Base-by-base conservation (phyloP, 2,113 vertebrate genomes). In the Stercorarius parasiticus region DNA sequence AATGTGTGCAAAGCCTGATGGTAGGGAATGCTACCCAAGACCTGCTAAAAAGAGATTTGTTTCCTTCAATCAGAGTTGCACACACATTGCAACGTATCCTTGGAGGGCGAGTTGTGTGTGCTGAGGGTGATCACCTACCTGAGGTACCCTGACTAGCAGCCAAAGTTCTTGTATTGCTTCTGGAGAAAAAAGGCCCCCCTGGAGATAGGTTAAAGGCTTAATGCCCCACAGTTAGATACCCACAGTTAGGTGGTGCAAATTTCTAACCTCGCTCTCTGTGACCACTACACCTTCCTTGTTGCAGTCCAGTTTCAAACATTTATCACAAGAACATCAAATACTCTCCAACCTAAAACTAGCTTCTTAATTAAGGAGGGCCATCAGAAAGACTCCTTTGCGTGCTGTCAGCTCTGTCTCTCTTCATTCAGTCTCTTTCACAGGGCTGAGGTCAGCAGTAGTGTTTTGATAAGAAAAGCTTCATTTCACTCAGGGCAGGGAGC, bases 71-170 rank as follows among this genome's bases (percentile, higher is more conserved):
- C 13, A 15, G 43, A 32, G 17, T 5, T 17, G 34, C 43, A 47
- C 10, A 47, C 18, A 19, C 10, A 4, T 11, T 40, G 23, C 30
- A 47, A 1, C 0, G 0, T 43, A 30, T 21, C 40, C 32, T 62
- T 59, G 38, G 47, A 79, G 23, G 15, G 15, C 1, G 4, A 87
- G 15, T 16, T 2, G 0, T 34, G 34, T 45, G 26, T 82, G 45
- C 70, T 90, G 34, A 25, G 23, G 13, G 34, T 78, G 64, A 25
- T 34, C 23, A 70, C 3, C n/a, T 70, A 25, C 36, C 34, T 88
- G 10, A 21, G 36, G 43, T 22, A 21, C 15, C 22, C 8, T 78
- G 55, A 36, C 11, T 32, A 56, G 38, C 47, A 92, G 26, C 15
- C 12, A 55, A 32, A 69, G 47, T 43, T 74, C 59, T 82, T 73